phyloP scores from a whole-genome alignment of 2,797 vertebrate genomes.

The Fratercula arctica region DNA sequence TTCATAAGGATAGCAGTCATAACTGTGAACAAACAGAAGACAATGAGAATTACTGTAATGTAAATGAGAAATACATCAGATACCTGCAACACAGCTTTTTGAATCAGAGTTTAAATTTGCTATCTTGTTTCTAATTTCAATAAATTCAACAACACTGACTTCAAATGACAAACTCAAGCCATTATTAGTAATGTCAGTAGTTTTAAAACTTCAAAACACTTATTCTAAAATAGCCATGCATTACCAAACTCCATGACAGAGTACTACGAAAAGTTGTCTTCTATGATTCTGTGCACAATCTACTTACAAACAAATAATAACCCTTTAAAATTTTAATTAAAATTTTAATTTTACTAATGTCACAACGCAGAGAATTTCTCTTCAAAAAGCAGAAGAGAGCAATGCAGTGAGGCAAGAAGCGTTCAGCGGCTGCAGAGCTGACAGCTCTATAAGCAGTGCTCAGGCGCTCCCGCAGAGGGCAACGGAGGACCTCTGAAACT shows the following conservation, averaged over 20 bases:
- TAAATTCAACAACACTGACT: not conserved
- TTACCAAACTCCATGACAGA: not conserved
- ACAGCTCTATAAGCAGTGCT: not conserved
- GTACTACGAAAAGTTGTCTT: not conserved
- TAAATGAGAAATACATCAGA: not conserved
- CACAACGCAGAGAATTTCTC: not conserved
- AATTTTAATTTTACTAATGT: not conserved
- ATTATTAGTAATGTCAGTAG: not conserved
- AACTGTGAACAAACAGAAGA: not conserved
- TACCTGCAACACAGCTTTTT: not conserved
- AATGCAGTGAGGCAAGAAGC: accelerated
- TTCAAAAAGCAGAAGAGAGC: not conserved
- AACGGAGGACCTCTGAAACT: not conserved
- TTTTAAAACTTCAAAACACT: not conserved
- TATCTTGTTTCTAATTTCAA: not conserved
- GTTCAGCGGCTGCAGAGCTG: not conserved
- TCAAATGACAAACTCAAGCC: not conserved
- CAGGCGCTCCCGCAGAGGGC: not conserved
- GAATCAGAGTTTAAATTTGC: not conserved
- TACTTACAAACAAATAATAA: not conserved
- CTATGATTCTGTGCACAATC: not conserved
- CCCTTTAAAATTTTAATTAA: not conserved
- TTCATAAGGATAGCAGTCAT: not conserved
- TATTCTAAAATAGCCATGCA: not conserved
- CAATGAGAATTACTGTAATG: not conserved